Evolutionary conservation across 2,113 vertebrate genomes (phyloP), one percentile per base, ranked within the genome.

Genomic region (Phylloscopus whistleri): DNA sequence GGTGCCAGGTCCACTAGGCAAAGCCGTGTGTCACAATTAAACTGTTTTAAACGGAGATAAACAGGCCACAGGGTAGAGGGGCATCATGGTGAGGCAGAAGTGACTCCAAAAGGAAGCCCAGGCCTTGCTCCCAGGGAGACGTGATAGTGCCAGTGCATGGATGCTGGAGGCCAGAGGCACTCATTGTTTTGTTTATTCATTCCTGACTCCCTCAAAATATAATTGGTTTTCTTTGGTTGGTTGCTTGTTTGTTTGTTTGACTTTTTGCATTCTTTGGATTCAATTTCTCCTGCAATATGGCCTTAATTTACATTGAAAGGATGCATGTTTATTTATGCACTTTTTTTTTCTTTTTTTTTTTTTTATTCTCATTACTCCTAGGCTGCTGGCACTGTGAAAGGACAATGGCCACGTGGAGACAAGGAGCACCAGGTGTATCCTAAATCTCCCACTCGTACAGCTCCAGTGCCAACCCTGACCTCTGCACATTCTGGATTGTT

Each of bases 351-450:
- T 9, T 14, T 75, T 23, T 8, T 9, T 16, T 31, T 27, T 15
- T 37, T 41, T 41, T 14, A 14, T 67, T 59, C 48, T 52, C 23
- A 44, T 92, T 44, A 16, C 11, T 70, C 8, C n/a, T 41, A 33
- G 24, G 72, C 46, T 67, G n/a, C 33, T 80, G 52, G n/a, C 24
- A 30, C 28, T 64, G 67, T 13, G 37, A 39, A 82, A 56, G 23
- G 37, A 46, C 46, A 43, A 8, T 0, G 1, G 63, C 67, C 43
- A 4, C 0, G 0, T 35, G 27, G 48, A 53, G 30, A 52, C 0
- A 1, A 78, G 43, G 22, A 68, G 30, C 37, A 21, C 37, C 6
- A 5, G 68, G 23, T 58, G 19, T 43, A 70, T n/a, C 52, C 69
- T 13, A 33, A 28, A 10, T 16, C 52, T 67, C 37, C 16, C 16